Evolutionary conservation across 53 echinoderm and acorn worm genomes (phyloP), one percentile per base, ranked within the genome.

Genomic region (Stichopus horrens): DNA sequence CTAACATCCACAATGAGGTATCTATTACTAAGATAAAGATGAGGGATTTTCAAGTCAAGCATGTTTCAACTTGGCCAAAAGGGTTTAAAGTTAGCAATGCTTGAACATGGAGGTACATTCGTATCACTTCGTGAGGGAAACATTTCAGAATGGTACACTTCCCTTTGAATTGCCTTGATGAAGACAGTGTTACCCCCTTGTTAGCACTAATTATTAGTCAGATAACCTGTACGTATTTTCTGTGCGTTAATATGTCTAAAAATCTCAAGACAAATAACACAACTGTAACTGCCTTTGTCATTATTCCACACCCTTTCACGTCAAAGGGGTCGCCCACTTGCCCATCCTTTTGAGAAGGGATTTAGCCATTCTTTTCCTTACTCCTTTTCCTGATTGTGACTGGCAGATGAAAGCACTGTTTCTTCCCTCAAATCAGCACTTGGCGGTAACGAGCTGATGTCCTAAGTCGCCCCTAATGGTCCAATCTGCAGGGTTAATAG

Each of bases 31-130:
- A 85, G 63, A 20, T 23, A 59, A 0, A 65, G 52, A 85, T 85
- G n/a, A 85, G 21, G 23, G 86, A 65, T 7, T 18, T 65, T 0
- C 66, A n/a, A n/a, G 65, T 13, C 86, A 1, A 20, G 86, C 86
- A 85, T 85, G 86, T 60, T 59, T 85, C 20, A 85, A 85, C 86
- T 65, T 8, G n/a, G n/a, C n/a, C n/a, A n/a, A n/a, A n/a, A n/a
- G n/a, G 68, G 68, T 11, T 1, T 14, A 1, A 18, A 77, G 0
- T 77, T 77, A 52, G 37, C 0, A 77, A 77, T 21, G 23, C 8
- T 23, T 7, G 77, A 77, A 77, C 13, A 7, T 52, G 14, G 23
- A 23, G 37, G 4, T 52, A 77, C 78, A 37, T 2, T 7, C 53
- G 37, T 52, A 37, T 4, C 53, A 7, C 16, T 18, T 78, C 6